phyloP scores from a whole-genome alignment of 2,113 vertebrate species.

The Heteronetta atricapilla region DNA sequence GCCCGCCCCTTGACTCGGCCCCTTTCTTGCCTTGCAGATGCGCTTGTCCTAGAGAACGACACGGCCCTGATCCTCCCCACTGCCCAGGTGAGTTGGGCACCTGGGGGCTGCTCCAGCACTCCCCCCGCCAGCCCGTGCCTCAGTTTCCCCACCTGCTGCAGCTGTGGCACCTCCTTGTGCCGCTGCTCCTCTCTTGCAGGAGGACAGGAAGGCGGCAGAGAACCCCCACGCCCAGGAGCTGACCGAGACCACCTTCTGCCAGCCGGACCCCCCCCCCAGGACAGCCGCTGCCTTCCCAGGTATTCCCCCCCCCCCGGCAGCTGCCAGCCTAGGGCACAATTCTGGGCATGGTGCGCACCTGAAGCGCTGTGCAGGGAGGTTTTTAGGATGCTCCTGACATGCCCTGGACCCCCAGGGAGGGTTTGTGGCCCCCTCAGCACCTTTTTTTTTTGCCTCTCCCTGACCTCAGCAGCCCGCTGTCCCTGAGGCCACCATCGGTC shows the following conservation, averaged over 20 bases:
- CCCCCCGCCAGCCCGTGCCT: background rate
- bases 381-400: background rate
- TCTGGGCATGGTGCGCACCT: background rate
- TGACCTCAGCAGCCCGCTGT: background rate
- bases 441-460: background rate
- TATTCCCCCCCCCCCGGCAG: background rate
- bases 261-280: fast-evolving
- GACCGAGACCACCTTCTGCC: background rate
- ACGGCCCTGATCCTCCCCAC: fast-evolving
- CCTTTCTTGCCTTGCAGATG: background rate
- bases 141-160: background rate
- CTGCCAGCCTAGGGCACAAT: background rate
- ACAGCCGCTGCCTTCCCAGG: background rate
- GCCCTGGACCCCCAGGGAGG: background rate
- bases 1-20: fast-evolving
- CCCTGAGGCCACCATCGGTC: fast-evolving
- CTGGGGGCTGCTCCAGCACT: background rate
- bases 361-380: background rate
- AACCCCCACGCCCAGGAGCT: fast-evolving
- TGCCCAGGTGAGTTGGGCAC: background rate
- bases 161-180: background rate
- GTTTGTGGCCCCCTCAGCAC: no score
- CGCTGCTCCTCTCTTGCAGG: background rate
- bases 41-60: background rate
- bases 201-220: background rate